These are phyloP conservation scores for Podocnemis expansa DNA, from an alignment of 2,113 vertebrate genomes.

Conservation along the genomic window DNA sequence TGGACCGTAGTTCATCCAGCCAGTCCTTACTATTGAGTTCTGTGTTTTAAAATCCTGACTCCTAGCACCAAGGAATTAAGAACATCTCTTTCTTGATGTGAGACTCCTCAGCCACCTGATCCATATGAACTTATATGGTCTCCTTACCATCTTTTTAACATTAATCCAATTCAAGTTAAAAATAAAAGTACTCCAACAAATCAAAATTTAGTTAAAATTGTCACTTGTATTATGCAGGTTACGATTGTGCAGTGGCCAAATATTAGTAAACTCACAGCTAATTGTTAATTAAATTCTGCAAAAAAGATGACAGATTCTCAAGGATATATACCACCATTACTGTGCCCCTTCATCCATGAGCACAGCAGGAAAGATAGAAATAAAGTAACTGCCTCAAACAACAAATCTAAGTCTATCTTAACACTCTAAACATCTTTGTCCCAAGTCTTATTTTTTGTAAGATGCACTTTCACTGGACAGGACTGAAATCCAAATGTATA, in stretches of 20 bases:
- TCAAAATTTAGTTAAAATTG: slow-evolving; percentile 58
- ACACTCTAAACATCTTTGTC: slow-evolving; percentile 58
- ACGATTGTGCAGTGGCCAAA: slow-evolving; percentile 68
- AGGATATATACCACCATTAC: slow-evolving; percentile 56
- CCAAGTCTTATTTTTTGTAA: background rate
- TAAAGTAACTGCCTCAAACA: slow-evolving; percentile 67
- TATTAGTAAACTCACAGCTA: slow-evolving; percentile 66
- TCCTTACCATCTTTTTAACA: background rate
- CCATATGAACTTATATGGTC: background rate
- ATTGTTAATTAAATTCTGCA: slow-evolving; percentile 70
- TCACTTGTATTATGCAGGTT: slow-evolving; percentile 49
- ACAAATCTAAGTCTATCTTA: slow-evolving; percentile 72
- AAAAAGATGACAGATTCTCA: slow-evolving; percentile 58
- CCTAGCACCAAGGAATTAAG: background rate
- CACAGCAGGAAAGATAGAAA: slow-evolving; percentile 72
- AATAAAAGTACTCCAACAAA: slow-evolving; percentile 59
- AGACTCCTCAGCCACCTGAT: background rate
- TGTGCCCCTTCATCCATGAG: slow-evolving; percentile 52
- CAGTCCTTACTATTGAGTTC: background rate
- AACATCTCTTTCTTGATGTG: background rate
- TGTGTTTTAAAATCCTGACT: background rate
- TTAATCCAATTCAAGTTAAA: slow-evolving; percentile 37
- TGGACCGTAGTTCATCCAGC: background rate
- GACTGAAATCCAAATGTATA: slow-evolving; percentile 66
- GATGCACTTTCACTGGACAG: slow-evolving; percentile 60